phyloP scores from a whole-genome alignment of 2,113 vertebrate genomes.

The Arothron firmamentum region DNA sequence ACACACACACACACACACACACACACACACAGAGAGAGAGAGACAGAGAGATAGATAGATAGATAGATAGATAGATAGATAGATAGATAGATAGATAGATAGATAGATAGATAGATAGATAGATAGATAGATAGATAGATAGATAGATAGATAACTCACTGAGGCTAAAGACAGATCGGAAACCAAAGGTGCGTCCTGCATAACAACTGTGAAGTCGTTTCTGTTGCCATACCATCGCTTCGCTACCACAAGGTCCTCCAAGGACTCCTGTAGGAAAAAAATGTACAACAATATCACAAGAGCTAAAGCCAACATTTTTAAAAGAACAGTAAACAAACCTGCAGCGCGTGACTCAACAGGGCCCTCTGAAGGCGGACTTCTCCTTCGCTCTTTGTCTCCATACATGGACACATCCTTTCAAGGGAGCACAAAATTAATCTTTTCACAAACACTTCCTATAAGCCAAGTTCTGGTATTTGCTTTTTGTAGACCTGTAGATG shows the following conservation, averaged over 20 bases:
- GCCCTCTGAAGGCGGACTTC: constrained; percentile 50
- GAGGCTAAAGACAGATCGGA: constrained; percentile 13
- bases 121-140: too few species aligned
- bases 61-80: too few species aligned
- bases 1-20: too few species aligned
- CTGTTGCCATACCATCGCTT: constrained; percentile 60
- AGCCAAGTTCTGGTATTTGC: background rate
- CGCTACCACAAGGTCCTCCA: constrained; percentile 58
- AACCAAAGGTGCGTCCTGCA: constrained; percentile 71
- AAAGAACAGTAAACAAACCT: constrained; percentile 45
- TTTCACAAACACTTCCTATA: background rate
- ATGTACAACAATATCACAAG: background rate
- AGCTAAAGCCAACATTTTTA: background rate
- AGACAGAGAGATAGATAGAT: too few species aligned
- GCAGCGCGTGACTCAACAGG: constrained; percentile 50
- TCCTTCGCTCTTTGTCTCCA: constrained; percentile 18
- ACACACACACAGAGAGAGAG: too few species aligned
- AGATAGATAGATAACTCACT: constrained; percentile 57
- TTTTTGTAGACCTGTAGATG: background rate
- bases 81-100: too few species aligned
- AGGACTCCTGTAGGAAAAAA: constrained; percentile 51
- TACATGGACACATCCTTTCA: constrained; percentile 52
- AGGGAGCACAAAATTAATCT: background rate
- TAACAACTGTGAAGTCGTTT: constrained; percentile 78
- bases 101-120: too few species aligned